phyloP scores from a whole-genome alignment of 2,113 vertebrate species.

The Otus sunia region DNA sequence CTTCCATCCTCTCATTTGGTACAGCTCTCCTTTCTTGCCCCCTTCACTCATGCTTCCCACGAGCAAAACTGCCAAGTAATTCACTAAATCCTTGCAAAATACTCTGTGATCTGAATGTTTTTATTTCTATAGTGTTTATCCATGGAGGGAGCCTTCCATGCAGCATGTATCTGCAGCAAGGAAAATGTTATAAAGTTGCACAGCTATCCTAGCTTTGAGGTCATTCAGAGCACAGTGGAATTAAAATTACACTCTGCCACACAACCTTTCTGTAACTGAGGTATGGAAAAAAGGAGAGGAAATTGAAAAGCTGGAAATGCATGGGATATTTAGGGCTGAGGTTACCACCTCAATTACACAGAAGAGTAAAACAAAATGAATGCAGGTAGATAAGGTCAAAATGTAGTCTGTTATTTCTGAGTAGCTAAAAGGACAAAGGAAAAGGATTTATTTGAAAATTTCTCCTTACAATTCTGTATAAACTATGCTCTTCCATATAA shows the following conservation, averaged over 20 bases:
- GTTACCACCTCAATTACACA: conserved; percentile 60
- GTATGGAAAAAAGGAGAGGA: neutral
- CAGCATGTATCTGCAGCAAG: conserved; percentile 1
- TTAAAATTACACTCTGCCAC: conserved; percentile 10
- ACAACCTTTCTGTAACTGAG: neutral
- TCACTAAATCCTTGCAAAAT: neutral
- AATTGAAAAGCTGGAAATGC: conserved; percentile 53
- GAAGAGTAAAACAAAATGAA: conserved; percentile 44
- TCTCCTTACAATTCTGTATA: neutral
- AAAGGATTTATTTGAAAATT: neutral
- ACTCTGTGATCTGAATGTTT: neutral
- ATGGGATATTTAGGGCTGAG: conserved; percentile 20
- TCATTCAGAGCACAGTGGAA: neutral
- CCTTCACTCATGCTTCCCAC: neutral
- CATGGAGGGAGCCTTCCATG: neutral
- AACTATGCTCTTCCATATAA: neutral
- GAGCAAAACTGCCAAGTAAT: neutral
- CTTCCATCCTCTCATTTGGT: neutral
- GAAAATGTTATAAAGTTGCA: neutral
- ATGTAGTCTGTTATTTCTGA: neutral
- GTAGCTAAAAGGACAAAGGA: conserved; percentile 8
- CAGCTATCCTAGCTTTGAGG: neutral
- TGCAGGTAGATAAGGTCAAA: neutral
- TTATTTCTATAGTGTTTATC: neutral
- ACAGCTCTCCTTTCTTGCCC: neutral